Percentiles rank a stretch among this genome's conserved stretches.
These are phyloP conservation scores for Heptranchias perlo DNA, from an alignment of 2,113 vertebrate species.

Conservation along the genomic window DNA sequence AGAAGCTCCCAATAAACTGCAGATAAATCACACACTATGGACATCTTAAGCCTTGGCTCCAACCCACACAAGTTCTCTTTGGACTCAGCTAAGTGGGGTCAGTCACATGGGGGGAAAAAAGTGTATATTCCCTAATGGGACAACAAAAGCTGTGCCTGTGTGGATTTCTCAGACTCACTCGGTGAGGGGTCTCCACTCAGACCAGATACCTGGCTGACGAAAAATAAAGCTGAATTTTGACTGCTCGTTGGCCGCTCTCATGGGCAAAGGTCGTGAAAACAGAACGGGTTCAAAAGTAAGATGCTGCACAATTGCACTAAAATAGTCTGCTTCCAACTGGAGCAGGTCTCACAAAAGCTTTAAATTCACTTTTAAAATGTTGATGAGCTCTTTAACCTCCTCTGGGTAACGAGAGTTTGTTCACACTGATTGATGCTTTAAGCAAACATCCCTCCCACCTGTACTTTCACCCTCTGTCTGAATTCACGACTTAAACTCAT, in stretches of 20 bases:
- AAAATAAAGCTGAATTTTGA: not conserved
- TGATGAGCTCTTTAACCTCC: too few species aligned
- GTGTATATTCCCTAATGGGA: not conserved
- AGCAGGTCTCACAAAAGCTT: not conserved
- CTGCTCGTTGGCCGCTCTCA: not conserved
- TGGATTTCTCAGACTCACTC: too few species aligned
- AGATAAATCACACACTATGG: not conserved
- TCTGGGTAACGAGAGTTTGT: too few species aligned
- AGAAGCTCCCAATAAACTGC: not conserved
- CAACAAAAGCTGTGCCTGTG: not conserved
- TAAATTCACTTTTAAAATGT: not conserved
- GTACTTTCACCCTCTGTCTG: not conserved
- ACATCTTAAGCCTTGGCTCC: not conserved
- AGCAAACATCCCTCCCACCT: too few species aligned
- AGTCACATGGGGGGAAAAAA: not conserved
- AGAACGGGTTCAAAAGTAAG: not conserved
- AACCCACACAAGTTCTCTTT: not conserved
- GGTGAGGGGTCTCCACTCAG: too few species aligned
- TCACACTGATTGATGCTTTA: too few species aligned
- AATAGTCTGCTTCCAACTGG: not conserved
- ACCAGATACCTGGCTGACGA: not conserved
- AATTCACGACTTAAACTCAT: not conserved
- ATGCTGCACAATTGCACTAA: not conserved
- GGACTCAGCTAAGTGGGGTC: not conserved
- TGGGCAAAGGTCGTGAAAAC: not conserved